Evolutionary conservation across 1,140 invertebrate genomes (phyloP), one percentile per base, ranked within the genome.

Genomic region (Sitobion miscanthi): DNA sequence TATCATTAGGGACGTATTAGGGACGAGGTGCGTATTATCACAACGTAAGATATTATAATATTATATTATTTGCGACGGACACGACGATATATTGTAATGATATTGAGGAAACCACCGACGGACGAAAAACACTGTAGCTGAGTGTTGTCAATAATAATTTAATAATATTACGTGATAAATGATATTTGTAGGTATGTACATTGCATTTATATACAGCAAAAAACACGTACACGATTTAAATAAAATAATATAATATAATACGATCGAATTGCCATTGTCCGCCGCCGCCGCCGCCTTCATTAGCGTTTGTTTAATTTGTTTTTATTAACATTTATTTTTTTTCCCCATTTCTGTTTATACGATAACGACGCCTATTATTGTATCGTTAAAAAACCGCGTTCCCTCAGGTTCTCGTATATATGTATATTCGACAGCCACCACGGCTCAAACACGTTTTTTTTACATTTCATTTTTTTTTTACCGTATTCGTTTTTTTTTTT

Each of bases 351-450:
- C n/a, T 23, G 47, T 52, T 52, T n/a, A 90, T 57, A 57, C 88
- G 52, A 90, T 90, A 90, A 90, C 88, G 88, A 90, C 88, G 88
- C 49, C 88, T 90, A 90, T 90, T 90, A 90, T 90, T 57, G 88
- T 57, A 90, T 90, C 88, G 88, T 90, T 90, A 57, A 90, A 87
- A 90, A 90, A 90, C 52, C 88, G 52, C 52, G 88, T 90, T 90
- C 86, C 4, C 62, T 77, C 23, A 52, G 21, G 88, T 90, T 45
- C 8, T 57, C 52, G 25, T n/a, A 87, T 49, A 87, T 20, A n/a
- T 57, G 38, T 23, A 52, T 52, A 57, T 57, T 90, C 35, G 88
- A 90, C 88, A 90, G 23, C 20, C 7, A 57, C 47, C 2, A 38
- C 45, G 35, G 35, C 35, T 30, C 45, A 57, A 57, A 57, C 52